A percentile compares a stretch with the other conserved stretches of the same genome.
Conservation (phyloP, 2,797 vertebrate genomes). For the Micrastur ruficollis region DNA sequence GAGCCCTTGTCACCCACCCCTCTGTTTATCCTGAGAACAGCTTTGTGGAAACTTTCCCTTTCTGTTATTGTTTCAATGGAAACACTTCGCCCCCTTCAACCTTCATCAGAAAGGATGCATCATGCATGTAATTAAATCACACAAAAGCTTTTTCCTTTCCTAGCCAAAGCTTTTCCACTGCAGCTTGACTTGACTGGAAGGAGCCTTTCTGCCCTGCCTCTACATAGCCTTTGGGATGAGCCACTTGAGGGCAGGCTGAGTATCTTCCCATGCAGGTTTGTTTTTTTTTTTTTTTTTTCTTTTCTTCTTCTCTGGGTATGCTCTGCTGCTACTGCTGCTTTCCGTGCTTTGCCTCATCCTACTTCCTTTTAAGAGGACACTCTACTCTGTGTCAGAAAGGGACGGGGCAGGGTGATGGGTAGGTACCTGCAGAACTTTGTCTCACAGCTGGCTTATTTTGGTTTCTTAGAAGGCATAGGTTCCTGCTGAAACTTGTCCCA, state of each 20-base stretch:
- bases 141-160: background rate
- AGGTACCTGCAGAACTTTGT: background rate
- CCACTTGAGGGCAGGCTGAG: background rate
- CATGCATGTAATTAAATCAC: background rate
- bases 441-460: background rate
- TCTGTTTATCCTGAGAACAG: background rate
- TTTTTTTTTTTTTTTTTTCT: background rate
- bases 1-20: background rate
- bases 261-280: background rate
- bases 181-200: background rate
- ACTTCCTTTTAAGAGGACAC: background rate
- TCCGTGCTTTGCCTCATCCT: background rate
- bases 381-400: background rate
- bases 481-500: background rate
- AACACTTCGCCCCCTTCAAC: background rate
- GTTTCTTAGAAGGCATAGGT: background rate
- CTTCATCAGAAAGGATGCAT: background rate
- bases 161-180: background rate
- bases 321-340: background rate
- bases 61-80: constrained; percentile 1
- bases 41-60: constrained; percentile 2
- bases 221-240: background rate
- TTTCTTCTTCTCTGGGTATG: background rate
- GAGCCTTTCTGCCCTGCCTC: background rate
- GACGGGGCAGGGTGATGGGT: background rate